Evolutionary conservation across 92 coral and sea anemone genomes (phyloP).

Genomic region (Parazoanthus swiftii): DNA sequence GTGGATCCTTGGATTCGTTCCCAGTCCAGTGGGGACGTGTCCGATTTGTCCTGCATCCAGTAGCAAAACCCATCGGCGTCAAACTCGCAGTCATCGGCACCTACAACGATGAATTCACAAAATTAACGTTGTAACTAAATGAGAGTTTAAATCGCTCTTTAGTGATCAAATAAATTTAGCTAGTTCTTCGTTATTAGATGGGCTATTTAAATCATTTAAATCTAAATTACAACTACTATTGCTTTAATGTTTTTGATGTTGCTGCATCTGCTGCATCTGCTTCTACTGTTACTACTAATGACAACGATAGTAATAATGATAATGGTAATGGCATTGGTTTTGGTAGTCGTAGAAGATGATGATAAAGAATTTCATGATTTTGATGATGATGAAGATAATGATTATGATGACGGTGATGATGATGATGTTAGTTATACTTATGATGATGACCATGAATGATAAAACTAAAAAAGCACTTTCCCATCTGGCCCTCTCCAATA

Average conservation of each 20-base stretch:
- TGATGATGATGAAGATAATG: neutral
- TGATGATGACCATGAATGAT: neutral
- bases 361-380: neutral
- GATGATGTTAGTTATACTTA: no score
- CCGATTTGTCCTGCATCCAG: slow-evolving; percentile 56
- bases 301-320: neutral
- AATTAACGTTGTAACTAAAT: neutral
- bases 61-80: slow-evolving; percentile 54
- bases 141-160: no score
- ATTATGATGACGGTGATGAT: neutral
- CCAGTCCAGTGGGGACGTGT: slow-evolving; percentile 50
- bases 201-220: no score
- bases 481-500: no score
- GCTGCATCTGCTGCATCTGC: no score
- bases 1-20: slow-evolving; percentile 57
- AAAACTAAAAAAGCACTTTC: neutral
- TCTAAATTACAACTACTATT: no score
- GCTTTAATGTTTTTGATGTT: no score
- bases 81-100: slow-evolving; percentile 78
- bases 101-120: neutral
- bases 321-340: neutral
- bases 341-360: neutral
- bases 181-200: no score
- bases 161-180: no score
- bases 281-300: no score